These are phyloP conservation scores for Pempheris klunzingeri DNA, from an alignment of 2,797 vertebrate genomes.

Conservation along the genomic window DNA sequence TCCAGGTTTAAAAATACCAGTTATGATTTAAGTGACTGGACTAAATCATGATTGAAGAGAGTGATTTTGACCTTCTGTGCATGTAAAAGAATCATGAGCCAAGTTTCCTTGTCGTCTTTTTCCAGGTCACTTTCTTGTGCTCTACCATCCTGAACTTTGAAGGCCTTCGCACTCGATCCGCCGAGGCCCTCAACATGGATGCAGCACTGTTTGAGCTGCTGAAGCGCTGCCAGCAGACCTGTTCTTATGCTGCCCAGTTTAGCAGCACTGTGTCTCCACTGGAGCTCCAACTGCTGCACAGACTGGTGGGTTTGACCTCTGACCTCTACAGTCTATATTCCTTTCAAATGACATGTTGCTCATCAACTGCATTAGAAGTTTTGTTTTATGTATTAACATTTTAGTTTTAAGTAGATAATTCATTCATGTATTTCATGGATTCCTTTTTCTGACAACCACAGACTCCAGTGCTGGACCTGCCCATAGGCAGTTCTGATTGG, in stretches of 20 bases:
- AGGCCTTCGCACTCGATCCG: conserved; percentile 94
- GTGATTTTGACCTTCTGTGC: no score
- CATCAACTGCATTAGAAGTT: background rate
- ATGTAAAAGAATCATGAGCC: no score
- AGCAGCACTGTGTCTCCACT: conserved; percentile 94
- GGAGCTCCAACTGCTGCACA: conserved; percentile 94
- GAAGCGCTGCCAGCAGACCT: conserved; percentile 97
- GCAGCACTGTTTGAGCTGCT: conserved; percentile 93
- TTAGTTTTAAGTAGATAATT: background rate
- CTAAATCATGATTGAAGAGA: no score
- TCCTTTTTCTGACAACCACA: conserved; percentile 70
- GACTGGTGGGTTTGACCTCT: conserved; percentile 89
- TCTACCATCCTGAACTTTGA: conserved; percentile 98
- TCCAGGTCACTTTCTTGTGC: conserved; percentile 95
- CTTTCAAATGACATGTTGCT: background rate
- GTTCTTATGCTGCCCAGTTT: conserved; percentile 95
- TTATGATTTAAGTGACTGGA: no score
- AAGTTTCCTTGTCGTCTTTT: background rate
- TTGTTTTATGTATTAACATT: background rate
- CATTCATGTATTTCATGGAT: no score
- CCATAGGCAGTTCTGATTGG: conserved; percentile 96
- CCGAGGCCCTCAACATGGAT: conserved; percentile 94
- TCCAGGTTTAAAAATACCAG: no score
- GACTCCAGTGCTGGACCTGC: conserved; percentile 90
- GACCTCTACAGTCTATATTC: background rate